Base-by-base conservation (phyloP, 1,140 invertebrate species). In the Drosophila neocordata region DNA sequence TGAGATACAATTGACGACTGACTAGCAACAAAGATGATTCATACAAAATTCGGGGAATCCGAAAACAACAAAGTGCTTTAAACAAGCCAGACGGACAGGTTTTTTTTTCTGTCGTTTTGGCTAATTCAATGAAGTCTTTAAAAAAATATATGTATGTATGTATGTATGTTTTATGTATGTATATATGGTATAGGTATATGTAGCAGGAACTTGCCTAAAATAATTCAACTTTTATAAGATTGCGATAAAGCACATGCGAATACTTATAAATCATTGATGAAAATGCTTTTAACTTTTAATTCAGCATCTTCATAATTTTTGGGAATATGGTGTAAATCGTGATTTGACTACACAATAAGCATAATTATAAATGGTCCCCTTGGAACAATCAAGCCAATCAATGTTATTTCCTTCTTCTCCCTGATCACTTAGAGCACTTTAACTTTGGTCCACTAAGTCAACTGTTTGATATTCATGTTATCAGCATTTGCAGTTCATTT, bases 31-130 rank as follows among this genome's bases (percentile, higher is more conserved):
- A 34, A 44, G 65, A 69, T 87, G 82, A 87, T 68, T 87, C 82
- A 87, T 69, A 8, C 15, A 9, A 35, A 58, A 65, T 87, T 87
- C 79, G 83, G 82, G 82, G 82, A 88, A 88, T 82, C 81, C 80
- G 69, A 83, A 78, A 81, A 69, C 60, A 77, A 81, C 66, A 78
- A 87, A 85, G 66, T 87, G 81, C 78, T 61, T 57, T 55, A 56
- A 77, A 70, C 52, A 58, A 65, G 58, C 66, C 66, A 81, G 69
- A 77, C 77, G 44, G 63, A 75, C 83, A 63, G 83, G 74, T 85
- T 85, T 85, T 78, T 78, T 66, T 41, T 22, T 35, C 59, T 35
- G 41, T 13, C 44, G 57, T 55, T 20, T 57, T 44, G 24, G 51
- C 48, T 66, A 13, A 1, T 44, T 24, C 12, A 27, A 59, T 48